A percentile compares a stretch with the other conserved stretches of the same genome.
Conservation (phyloP, 30 jellyfish, hydroid and myxozoan species). For the Turritopsis dohrnii region DNA sequence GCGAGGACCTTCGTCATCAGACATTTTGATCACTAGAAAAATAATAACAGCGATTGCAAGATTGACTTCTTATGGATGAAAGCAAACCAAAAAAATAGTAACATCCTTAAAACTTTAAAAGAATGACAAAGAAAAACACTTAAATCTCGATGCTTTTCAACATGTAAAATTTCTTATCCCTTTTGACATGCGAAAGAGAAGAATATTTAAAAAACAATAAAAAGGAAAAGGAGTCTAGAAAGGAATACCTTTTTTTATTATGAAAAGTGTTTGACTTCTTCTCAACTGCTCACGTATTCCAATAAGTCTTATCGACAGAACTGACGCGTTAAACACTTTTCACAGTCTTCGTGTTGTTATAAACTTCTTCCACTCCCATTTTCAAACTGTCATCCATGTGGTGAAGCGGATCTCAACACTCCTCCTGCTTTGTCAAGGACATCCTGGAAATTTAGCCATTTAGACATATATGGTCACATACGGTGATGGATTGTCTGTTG, state of each 20-base stretch:
- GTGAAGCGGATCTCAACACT: not conserved
- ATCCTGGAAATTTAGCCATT: not conserved
- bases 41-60: too few relatives aligned
- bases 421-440: not conserved
- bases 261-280: too few relatives aligned
- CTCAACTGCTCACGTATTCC: not conserved
- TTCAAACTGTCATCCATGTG: not conserved
- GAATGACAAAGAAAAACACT: too few relatives aligned
- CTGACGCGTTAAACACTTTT: not conserved
- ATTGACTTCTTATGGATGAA: too few relatives aligned
- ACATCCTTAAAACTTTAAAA: too few relatives aligned
- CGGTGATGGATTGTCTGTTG: not conserved
- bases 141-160: too few relatives aligned
- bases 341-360: not conserved
- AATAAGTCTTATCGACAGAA: not conserved
- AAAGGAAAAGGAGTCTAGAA: not conserved
- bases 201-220: too few relatives aligned
- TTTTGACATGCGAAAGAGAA: too few relatives aligned
- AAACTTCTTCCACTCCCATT: not conserved
- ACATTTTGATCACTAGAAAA: not conserved
- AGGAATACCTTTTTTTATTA: not conserved
- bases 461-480: not conserved
- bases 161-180: too few relatives aligned
- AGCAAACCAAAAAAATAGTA: too few relatives aligned
- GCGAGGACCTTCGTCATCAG: not conserved